These are phyloP conservation scores for Maccullochella peelii DNA, from an alignment of 2,113 vertebrate genomes.

Conservation along the genomic window DNA sequence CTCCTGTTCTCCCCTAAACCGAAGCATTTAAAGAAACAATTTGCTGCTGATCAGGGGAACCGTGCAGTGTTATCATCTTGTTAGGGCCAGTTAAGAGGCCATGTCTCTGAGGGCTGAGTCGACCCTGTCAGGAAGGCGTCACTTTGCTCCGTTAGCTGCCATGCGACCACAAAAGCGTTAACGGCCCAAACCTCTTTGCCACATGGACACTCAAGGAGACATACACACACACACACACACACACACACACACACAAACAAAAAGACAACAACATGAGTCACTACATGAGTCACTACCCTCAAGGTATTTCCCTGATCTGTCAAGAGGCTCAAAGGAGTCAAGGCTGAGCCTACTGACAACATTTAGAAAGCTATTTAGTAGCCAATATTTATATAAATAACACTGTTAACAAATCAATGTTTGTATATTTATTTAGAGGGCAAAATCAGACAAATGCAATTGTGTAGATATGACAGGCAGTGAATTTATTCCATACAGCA, in stretches of 20 bases:
- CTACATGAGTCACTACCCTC: slow-evolving; percentile 58
- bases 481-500: neutral
- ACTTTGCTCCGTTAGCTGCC: slow-evolving; percentile 51
- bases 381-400: neutral
- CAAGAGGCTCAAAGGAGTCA: slow-evolving; percentile 42
- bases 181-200: slow-evolving; percentile 46
- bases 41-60: slow-evolving; percentile 64
- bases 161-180: slow-evolving; percentile 49
- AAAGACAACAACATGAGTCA: slow-evolving; percentile 47
- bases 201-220: slow-evolving; percentile 31
- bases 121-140: slow-evolving; percentile 61
- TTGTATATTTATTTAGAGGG: neutral
- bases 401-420: neutral
- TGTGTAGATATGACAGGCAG: neutral
- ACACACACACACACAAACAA: slow-evolving; percentile 43
- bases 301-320: slow-evolving; percentile 66
- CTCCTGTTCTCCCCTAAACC: slow-evolving; percentile 7
- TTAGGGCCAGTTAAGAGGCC: slow-evolving; percentile 67
- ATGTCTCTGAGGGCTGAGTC: slow-evolving; percentile 60
- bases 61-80: slow-evolving; percentile 69
- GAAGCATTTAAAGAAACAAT: slow-evolving; percentile 62
- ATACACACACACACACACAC: slow-evolving; percentile 21
- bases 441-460: neutral
- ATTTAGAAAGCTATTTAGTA: slow-evolving; percentile 14
- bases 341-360: slow-evolving; percentile 13